Evolutionary conservation across 2,888 invertebrate genomes (phyloP).

Genomic region (Drosophila trichaetosa): DNA sequence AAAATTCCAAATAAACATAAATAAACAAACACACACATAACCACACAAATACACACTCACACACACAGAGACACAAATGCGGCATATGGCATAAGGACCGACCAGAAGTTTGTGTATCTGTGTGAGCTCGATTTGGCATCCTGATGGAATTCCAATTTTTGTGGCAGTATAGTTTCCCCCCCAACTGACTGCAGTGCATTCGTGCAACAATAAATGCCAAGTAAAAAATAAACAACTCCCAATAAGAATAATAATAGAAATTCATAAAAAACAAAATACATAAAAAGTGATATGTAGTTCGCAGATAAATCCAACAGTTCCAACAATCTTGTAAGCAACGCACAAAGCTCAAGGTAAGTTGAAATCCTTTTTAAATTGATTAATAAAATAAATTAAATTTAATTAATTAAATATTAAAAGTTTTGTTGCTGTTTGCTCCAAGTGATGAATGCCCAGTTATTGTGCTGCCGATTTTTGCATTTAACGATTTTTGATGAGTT

Average conservation of each 20-base stretch:
- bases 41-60: conserved; percentile 8
- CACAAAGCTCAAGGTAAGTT: conserved; percentile 63
- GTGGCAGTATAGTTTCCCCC: conserved; percentile 29
- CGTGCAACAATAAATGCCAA: conserved; percentile 15
- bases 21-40: conserved; percentile 7
- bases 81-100: conserved; percentile 45
- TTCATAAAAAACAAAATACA: conserved; percentile 15
- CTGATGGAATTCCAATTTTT: conserved; percentile 14
- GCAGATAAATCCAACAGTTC: conserved; percentile 32
- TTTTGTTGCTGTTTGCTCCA: not conserved
- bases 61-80: conserved; percentile 7
- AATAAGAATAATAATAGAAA: conserved; percentile 14
- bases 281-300: conserved; percentile 59
- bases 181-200: conserved; percentile 5
- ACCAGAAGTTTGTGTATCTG: conserved; percentile 38
- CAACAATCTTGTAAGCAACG: conserved; percentile 38
- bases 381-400: not conserved
- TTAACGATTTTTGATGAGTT: conserved; percentile 80
- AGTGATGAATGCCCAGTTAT: conserved; percentile 23
- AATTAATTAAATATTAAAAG: not conserved
- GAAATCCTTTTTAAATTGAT: conserved; percentile 6
- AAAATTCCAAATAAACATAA: conserved; percentile 23
- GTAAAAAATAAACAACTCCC: conserved; percentile 11
- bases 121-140: conserved; percentile 29
- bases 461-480: conserved; percentile 64